Percentiles rank a stretch among this genome's conserved stretches.
Evolutionary conservation across 2,113 vertebrate species (phyloP).

Genomic region (Cranoglanis bouderius): DNA sequence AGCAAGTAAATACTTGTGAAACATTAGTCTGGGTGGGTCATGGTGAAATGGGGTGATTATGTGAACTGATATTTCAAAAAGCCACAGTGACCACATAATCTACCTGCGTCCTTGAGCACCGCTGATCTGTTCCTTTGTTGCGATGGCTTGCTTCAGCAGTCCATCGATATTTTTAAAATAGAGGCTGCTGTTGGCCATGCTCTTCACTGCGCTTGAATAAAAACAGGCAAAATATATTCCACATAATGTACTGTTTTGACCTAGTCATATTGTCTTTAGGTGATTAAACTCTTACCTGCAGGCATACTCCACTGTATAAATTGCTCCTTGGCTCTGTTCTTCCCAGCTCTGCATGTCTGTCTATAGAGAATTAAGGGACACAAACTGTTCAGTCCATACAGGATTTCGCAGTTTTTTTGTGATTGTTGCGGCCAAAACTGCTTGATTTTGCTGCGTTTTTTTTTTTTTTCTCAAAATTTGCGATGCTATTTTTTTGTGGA

Average conservation of each 20-base stretch:
- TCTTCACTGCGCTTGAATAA: slow-evolving; percentile 86
- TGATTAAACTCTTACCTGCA: slow-evolving; percentile 82
- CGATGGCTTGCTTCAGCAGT: slow-evolving; percentile 83
- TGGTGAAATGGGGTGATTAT: background rate
- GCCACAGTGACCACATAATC: background rate
- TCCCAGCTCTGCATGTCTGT: slow-evolving; percentile 98
- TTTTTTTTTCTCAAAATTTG: too few species aligned
- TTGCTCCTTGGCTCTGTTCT: slow-evolving; percentile 95
- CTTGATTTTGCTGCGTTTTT: too few species aligned
- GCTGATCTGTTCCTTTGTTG: slow-evolving; percentile 84
- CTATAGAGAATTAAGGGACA: slow-evolving; percentile 64
- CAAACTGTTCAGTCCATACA: background rate
- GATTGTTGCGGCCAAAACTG: too few species aligned
- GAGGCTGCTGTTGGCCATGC: slow-evolving; percentile 87
- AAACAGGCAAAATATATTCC: background rate
- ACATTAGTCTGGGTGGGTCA: background rate
- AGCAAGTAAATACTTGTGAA: slow-evolving; percentile 16
- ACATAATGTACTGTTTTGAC: background rate
- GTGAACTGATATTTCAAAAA: background rate
- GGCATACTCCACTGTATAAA: slow-evolving; percentile 94
- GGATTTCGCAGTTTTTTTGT: too few species aligned
- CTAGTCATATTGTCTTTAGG: background rate
- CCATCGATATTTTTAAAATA: slow-evolving; percentile 92
- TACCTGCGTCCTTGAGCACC: slow-evolving; percentile 86
- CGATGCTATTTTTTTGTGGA: too few species aligned